phyloP scores from a whole-genome alignment of 1,140 invertebrate genomes.

The Diachasmimorpha longicaudata region DNA sequence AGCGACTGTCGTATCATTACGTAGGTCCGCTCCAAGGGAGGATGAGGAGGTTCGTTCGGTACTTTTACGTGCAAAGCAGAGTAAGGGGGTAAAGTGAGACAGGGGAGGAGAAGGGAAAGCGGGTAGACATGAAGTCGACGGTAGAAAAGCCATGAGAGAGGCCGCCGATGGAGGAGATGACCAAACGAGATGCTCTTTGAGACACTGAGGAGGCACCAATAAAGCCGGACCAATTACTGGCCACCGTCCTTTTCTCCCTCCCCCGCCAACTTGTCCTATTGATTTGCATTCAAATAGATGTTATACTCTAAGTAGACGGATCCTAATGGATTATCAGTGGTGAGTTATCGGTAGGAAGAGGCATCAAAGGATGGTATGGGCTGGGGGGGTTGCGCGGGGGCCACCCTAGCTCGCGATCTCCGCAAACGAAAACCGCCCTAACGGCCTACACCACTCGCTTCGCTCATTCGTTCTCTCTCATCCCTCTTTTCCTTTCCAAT shows the following conservation, averaged over 20 bases:
- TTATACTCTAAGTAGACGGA: conserved; percentile 64
- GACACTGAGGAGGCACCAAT: conserved; percentile 62
- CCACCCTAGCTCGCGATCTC: conserved; percentile 21
- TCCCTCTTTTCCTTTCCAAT: conserved; percentile 46
- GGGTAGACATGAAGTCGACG: conserved; percentile 15
- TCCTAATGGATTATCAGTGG: conserved; percentile 65
- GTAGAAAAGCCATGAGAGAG: conserved; percentile 23
- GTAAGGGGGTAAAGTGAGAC: conserved; percentile 8
- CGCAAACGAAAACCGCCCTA: conserved; percentile 27
- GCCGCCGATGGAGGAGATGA: conserved; percentile 51
- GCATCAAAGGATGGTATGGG: conserved; percentile 54
- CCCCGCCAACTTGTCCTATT: conserved; percentile 61
- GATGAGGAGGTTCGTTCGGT: conserved; percentile 21
- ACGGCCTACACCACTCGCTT: not conserved
- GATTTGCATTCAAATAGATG: conserved; percentile 65
- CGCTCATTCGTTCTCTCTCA: conserved; percentile 1
- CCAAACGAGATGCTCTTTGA: conserved; percentile 64
- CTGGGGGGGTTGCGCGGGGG: not conserved
- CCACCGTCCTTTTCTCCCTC: conserved; percentile 54
- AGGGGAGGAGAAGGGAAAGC: conserved; percentile 19
- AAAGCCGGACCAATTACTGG: conserved; percentile 63
- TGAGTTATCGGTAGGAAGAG: conserved; percentile 55
- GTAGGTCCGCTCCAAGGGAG: not conserved
- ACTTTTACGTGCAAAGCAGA: conserved; percentile 22
- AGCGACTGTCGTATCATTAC: not conserved